These are phyloP conservation scores for Abramis brama DNA, from an alignment of 2,113 vertebrate genomes.

Conservation along the genomic window DNA sequence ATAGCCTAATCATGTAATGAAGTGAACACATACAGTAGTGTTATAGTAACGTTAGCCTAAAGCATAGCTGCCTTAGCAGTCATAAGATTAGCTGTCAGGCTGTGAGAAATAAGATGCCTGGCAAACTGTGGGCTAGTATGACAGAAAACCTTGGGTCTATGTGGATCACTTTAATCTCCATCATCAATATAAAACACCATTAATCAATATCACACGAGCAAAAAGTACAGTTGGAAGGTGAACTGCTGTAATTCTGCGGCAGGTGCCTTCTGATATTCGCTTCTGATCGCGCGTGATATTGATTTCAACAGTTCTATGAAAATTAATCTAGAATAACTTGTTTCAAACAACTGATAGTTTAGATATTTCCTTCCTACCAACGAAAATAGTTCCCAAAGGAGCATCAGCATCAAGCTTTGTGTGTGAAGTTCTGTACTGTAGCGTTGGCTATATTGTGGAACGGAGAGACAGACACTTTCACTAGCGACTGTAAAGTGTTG, in stretches of 20 bases:
- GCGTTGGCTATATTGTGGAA: background rate
- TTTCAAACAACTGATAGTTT: background rate
- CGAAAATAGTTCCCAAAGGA: background rate
- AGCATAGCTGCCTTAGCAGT: background rate
- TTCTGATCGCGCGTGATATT: background rate
- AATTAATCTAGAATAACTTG: background rate
- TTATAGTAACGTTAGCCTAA: too few relatives aligned
- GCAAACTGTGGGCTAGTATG: background rate
- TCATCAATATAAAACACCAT: background rate
- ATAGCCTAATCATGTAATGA: background rate
- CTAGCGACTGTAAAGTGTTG: background rate
- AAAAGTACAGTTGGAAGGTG: background rate
- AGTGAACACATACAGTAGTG: background rate
- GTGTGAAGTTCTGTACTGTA: background rate
- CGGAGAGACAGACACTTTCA: background rate
- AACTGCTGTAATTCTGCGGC: background rate
- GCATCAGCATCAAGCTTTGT: background rate
- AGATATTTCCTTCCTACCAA: background rate
- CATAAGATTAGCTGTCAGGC: background rate
- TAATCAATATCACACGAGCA: background rate
- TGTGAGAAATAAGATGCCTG: conserved; percentile 9
- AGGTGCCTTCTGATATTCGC: background rate
- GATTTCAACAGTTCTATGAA: background rate
- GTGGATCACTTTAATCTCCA: background rate
- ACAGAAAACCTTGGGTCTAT: background rate